Evolutionary conservation across 2,113 vertebrate genomes (phyloP).

Genomic region (Crotalus horridus): DNA sequence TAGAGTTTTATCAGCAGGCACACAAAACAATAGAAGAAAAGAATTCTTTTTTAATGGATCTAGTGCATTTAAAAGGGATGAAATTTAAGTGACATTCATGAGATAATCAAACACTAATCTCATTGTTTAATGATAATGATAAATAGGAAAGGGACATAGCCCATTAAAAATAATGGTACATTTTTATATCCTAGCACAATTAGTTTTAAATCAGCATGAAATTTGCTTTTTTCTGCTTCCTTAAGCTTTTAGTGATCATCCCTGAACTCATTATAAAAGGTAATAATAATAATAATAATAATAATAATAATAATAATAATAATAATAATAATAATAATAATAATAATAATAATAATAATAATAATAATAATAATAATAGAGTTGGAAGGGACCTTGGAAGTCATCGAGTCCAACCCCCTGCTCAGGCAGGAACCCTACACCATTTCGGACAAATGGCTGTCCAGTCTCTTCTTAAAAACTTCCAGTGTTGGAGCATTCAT

Average conservation of each 20-base stretch:
- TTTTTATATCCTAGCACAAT: slow-evolving; percentile 17
- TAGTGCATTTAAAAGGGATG: slow-evolving; percentile 43
- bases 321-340: too few species aligned
- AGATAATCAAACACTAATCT: not conserved
- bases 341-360: too few species aligned
- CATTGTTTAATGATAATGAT: slow-evolving; percentile 24
- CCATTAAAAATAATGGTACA: slow-evolving; percentile 7
- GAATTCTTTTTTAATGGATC: slow-evolving; percentile 56
- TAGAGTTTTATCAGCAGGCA: slow-evolving; percentile 38
- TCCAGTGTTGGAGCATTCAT: too few species aligned
- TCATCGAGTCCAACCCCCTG: too few species aligned
- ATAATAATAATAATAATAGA: too few species aligned
- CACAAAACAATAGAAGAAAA: slow-evolving; percentile 27
- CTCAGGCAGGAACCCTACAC: too few species aligned
- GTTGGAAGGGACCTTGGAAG: too few species aligned
- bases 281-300: too few species aligned
- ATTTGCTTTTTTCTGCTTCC: slow-evolving; percentile 20
- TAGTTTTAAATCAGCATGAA: slow-evolving; percentile 8
- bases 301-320: too few species aligned
- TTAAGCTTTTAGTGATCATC: not conserved
- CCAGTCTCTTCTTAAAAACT: too few species aligned
- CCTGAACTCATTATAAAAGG: not conserved
- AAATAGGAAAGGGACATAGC: slow-evolving; percentile 13
- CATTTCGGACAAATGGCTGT: too few species aligned
- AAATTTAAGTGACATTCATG: slow-evolving; percentile 36